phyloP scores from a whole-genome alignment of 2,113 vertebrate genomes.

The Dasypus novemcinctus region DNA sequence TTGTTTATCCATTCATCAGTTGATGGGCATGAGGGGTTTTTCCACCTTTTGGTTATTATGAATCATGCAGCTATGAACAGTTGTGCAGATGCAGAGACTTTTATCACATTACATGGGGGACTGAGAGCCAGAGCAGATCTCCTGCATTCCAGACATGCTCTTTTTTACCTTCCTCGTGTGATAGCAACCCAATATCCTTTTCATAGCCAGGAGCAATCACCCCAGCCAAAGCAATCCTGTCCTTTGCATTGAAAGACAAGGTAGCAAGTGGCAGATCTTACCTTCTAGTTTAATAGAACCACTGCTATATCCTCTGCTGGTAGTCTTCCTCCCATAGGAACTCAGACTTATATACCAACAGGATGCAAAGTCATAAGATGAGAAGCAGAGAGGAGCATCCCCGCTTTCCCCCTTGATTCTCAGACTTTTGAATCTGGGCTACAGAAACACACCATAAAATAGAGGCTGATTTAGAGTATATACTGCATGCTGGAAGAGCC shows the following conservation, averaged over 20 bases:
- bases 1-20: not conserved
- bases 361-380: not conserved
- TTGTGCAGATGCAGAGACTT: not conserved
- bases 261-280: not conserved
- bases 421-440: no score
- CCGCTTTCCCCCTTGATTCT: not conserved
- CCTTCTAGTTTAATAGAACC: not conserved
- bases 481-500: not conserved
- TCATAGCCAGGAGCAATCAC: not conserved
- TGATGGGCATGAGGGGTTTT: not conserved
- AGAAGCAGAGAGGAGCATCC: not conserved
- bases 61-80: not conserved
- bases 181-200: not conserved
- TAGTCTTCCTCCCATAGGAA: no score
- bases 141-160: not conserved
- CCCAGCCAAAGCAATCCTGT: not conserved
- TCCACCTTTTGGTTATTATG: not conserved
- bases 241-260: not conserved
- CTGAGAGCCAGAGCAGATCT: not conserved
- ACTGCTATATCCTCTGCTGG: no score
- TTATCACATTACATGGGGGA: not conserved
- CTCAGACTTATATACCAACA: no score
- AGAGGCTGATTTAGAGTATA: not conserved
- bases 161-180: not conserved
- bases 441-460: not conserved